These are phyloP conservation scores for Falco punctatus DNA, from an alignment of 2,113 vertebrate species.

Conservation along the genomic window DNA sequence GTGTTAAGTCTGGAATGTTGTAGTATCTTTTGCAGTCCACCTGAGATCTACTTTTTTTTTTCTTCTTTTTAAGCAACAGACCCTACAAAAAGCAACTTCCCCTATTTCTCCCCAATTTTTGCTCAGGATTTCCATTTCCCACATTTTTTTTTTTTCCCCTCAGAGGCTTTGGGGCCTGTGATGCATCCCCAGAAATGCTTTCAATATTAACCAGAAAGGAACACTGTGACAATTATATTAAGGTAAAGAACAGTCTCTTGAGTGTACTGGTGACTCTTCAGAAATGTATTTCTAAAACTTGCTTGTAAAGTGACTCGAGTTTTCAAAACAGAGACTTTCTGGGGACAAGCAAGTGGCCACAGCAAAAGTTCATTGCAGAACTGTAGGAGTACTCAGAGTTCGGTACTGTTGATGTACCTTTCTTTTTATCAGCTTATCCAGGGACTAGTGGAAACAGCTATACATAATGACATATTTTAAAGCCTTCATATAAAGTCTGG, in stretches of 20 bases:
- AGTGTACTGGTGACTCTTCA: neutral
- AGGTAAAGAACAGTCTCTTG: neutral
- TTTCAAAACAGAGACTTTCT: neutral
- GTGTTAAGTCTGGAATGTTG: neutral
- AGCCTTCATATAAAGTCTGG: neutral
- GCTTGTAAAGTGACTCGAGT: neutral
- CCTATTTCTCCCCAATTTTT: neutral
- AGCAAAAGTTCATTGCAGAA: neutral
- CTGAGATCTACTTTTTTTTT: neutral
- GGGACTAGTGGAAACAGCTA: neutral
- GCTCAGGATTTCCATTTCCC: neutral
- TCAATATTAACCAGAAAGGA: neutral
- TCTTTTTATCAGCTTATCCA: neutral
- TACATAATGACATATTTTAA: neutral
- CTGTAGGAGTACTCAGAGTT: neutral
- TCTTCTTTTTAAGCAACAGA: neutral
- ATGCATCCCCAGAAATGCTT: neutral
- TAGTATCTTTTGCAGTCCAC: neutral
- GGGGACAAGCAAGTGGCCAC: neutral
- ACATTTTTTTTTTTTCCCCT: neutral
- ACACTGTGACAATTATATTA: neutral
- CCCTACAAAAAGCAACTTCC: neutral
- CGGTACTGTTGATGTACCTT: accelerated
- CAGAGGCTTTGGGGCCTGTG: neutral
- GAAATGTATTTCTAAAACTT: neutral